Evolutionary conservation across 2,797 vertebrate genomes (phyloP).

Genomic region (Peromyscus attwateri): DNA sequence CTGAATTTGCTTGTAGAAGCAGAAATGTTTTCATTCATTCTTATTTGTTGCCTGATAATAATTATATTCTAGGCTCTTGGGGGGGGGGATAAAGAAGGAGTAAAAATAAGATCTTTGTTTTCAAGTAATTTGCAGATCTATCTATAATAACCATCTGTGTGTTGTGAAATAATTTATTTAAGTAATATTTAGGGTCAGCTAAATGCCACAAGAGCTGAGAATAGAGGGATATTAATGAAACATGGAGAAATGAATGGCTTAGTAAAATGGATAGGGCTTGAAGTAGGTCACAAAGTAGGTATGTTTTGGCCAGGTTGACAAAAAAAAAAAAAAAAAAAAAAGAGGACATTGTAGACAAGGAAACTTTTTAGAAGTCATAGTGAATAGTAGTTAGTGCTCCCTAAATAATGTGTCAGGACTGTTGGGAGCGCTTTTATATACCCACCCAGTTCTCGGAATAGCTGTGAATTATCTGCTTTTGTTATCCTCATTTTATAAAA

Average conservation of each 20-base stretch:
- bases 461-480: background rate
- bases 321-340: slow-evolving; percentile 41
- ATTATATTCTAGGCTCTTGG: slow-evolving; percentile 5
- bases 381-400: background rate
- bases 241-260: slow-evolving; percentile 16
- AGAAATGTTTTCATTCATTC: slow-evolving; percentile 35
- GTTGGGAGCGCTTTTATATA: background rate
- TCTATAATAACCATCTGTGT: background rate
- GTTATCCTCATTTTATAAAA: background rate
- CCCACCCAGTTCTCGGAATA: background rate
- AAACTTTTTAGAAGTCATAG: background rate
- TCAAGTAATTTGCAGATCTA: slow-evolving; percentile 21
- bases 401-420: background rate
- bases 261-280: slow-evolving; percentile 35
- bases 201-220: slow-evolving; percentile 19
- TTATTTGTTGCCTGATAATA: background rate
- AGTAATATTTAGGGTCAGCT: slow-evolving; percentile 52
- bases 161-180: slow-evolving; percentile 53
- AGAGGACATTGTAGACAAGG: background rate
- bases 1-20: slow-evolving; percentile 59
- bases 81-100: background rate
- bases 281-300: slow-evolving; percentile 5
- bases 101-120: slow-evolving; percentile 55
- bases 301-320: background rate
- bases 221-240: background rate